These are phyloP conservation scores for Neelides folsomi DNA, from an alignment of 2,888 invertebrate genomes.

Conservation along the genomic window DNA sequence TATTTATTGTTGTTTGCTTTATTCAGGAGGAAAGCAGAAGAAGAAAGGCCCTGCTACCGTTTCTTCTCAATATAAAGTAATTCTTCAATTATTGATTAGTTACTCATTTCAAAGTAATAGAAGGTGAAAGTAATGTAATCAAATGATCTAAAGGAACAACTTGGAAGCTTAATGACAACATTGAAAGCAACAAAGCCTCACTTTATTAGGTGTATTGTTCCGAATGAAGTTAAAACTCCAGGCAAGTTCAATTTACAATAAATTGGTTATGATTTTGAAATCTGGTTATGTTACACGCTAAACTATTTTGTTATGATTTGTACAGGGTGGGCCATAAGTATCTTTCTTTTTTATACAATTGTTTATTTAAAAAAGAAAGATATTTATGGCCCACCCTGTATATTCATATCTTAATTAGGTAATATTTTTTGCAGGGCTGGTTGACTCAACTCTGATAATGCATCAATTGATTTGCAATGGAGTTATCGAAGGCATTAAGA, in stretches of 20 bases:
- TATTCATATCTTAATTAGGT: no score
- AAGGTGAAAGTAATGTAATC: no score
- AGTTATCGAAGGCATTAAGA: constrained; percentile 99
- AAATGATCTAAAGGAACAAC: constrained; percentile 87
- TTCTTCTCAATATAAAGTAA: constrained; percentile 89
- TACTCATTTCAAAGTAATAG: no score
- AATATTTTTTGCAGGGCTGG: constrained; percentile 59
- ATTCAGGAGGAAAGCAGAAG: constrained; percentile 80
- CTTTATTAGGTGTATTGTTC: constrained; percentile 99
- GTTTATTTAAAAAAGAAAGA: no score
- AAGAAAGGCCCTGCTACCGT: constrained; percentile 99
- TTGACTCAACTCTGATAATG: constrained; percentile 97
- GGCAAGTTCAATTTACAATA: constrained; percentile 42
- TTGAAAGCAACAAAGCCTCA: constrained; percentile 94
- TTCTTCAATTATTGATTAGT: no score
- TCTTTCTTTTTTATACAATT: no score
- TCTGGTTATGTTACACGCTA: no score
- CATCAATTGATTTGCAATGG: constrained; percentile 99
- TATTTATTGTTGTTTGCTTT: no score
- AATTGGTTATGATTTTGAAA: no score
- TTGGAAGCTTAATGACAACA: constrained; percentile 95
- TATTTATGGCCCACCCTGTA: no score
- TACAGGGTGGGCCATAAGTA: no score
- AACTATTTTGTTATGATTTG: no score
- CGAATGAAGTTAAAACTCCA: constrained; percentile 90